Base-by-base conservation (phyloP, 2,797 vertebrate species). In the Gorsachius magnificus region DNA sequence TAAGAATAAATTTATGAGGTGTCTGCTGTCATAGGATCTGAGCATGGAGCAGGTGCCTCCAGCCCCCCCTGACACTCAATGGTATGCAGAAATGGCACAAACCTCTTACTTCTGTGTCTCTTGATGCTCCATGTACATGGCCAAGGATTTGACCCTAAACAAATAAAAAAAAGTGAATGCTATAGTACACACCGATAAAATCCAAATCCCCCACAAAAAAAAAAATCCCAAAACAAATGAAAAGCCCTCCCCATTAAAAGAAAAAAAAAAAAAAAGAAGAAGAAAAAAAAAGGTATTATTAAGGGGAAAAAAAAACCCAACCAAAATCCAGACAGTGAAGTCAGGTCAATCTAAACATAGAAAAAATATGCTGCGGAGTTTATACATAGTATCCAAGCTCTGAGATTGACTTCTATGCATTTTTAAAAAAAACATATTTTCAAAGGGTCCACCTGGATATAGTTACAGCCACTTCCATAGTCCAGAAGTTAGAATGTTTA, bases 61-160 rank as follows among this genome's bases (percentile, higher is more conserved):
- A 95, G 89, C n/a, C 38, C 38, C 38, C 53, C 35, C 66, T 88
- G 60, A 50, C 74, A 48, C 92, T 90, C 70, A 70, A 33, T 8
- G 51, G 80, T 77, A 90, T 58, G 92, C 83, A 94, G 86, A 95
- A 96, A 93, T 64, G 57, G 64, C 89, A 96, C 93, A 93, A 96
- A 94, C 92, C 93, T 97, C 81, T 91, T 78, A 96, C 89, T 92
- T 97, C 90, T 95, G 83, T 48, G 70, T 89, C 81, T 96, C 93
- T 90, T 93, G 90, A 58, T 90, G 74, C 48, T 94, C 95, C 93
- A 85, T 93, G 86, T 58, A 95, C 70, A 87, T 76, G 80, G 81
- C 86, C 93, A 96, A 95, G 89, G 83, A 79, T 95, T 87, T 95
- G 75, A 96, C 93, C 81, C 89, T 87, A 94, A 94, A 92, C 86